A percentile compares a stretch with the other conserved stretches of the same genome.
Evolutionary conservation across 1,140 invertebrate species (phyloP).

Genomic region (Aporrectodea caliginosa): DNA sequence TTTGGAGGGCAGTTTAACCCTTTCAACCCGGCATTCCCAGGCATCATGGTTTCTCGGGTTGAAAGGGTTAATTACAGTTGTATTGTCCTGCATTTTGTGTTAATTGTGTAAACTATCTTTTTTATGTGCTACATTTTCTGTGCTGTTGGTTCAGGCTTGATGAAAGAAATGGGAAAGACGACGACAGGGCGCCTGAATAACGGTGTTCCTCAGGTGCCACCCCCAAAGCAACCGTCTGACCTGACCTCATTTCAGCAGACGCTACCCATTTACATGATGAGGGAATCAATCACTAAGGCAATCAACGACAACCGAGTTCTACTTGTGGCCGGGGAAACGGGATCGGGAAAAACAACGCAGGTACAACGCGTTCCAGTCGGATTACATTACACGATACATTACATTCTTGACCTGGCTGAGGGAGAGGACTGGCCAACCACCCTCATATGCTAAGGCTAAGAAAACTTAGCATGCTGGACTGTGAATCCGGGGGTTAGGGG

Average conservation of each 20-base stretch:
- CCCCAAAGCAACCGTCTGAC: constrained; percentile 55
- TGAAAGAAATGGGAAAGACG: constrained; percentile 46
- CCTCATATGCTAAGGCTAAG: too few species aligned
- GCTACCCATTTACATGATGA: constrained; percentile 53
- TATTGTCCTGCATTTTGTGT: too few species aligned
- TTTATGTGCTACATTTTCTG: too few species aligned
- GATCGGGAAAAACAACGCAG: constrained; percentile 86
- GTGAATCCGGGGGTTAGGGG: too few species aligned
- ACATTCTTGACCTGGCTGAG: too few species aligned
- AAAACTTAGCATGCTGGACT: too few species aligned
- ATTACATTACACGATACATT: too few species aligned
- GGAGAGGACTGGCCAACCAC: too few species aligned
- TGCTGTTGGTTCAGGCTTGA: constrained; percentile 29
- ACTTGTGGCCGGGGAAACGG: constrained; percentile 84
- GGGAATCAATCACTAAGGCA: constrained; percentile 44
- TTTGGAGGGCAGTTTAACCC: too few species aligned
- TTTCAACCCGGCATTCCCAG: too few species aligned
- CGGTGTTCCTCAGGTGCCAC: constrained; percentile 64
- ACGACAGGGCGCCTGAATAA: constrained; percentile 63
- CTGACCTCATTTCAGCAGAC: constrained; percentile 54
- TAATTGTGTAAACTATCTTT: too few species aligned
- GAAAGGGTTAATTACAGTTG: background rate
- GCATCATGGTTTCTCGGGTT: background rate
- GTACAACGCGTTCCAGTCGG: too few species aligned
- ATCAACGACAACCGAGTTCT: constrained; percentile 58